A percentile compares a stretch with the other conserved stretches of the same genome.
phyloP scores from a whole-genome alignment of 2,113 vertebrate genomes.

The Ameiurus melas region DNA sequence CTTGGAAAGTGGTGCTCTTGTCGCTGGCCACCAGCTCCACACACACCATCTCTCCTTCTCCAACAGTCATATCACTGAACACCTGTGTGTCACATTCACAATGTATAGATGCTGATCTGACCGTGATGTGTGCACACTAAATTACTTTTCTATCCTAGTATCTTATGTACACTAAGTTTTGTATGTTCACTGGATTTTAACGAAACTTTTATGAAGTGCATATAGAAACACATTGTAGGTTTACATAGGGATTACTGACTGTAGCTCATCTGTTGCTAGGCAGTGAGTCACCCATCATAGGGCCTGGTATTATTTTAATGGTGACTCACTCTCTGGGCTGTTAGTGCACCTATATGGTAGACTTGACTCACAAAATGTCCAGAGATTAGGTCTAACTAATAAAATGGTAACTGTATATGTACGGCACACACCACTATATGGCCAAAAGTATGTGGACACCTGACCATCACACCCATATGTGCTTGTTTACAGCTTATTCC shows the following conservation, averaged over 20 bases:
- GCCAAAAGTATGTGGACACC: background rate
- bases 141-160: background rate
- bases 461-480: background rate
- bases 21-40: constrained; percentile 98
- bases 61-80: constrained; percentile 96
- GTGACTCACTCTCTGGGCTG: background rate
- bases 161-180: background rate
- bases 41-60: constrained; percentile 98
- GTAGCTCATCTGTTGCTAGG: background rate
- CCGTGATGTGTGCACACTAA: background rate
- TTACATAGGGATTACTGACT: background rate
- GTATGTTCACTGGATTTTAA: background rate
- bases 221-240: background rate
- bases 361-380: background rate
- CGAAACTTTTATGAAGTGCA: background rate
- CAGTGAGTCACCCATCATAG: background rate
- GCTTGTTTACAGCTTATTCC: background rate
- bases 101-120: background rate
- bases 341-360: background rate
- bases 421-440: background rate
- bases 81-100: constrained; percentile 71
- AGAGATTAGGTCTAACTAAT: background rate
- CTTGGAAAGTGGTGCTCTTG: constrained; percentile 93
- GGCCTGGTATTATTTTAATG: background rate
- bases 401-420: background rate